Conservation (phyloP, 2,797 vertebrate genomes). For the Notamacropus eugenii region DNA sequence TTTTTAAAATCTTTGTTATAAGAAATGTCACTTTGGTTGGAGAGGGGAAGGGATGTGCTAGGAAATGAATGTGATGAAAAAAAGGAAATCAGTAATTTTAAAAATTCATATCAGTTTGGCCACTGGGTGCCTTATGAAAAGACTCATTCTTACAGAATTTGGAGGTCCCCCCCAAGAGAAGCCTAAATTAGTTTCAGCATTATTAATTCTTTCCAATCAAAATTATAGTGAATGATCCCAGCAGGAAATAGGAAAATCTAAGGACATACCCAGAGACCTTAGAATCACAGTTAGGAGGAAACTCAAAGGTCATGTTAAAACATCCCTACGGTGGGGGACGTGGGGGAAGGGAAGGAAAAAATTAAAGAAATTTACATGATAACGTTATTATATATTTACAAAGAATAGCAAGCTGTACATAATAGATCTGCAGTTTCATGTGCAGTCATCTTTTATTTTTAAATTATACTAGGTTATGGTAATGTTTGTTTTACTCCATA, state of each 20-base stretch:
- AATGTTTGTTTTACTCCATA: neutral
- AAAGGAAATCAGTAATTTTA: neutral
- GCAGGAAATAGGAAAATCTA: neutral
- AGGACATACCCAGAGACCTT: neutral
- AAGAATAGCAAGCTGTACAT: neutral
- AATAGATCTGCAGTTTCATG: neutral
- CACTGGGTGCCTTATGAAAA: neutral
- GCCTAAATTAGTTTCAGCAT: neutral
- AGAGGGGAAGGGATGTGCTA: neutral
- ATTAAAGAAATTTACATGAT: neutral
- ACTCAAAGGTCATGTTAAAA: neutral
- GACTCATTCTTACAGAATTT: neutral
- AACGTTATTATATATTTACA: neutral
- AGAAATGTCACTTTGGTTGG: neutral
- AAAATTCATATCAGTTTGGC: neutral
- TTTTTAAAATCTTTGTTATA: neutral
- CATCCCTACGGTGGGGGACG: neutral
- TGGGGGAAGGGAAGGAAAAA: neutral
- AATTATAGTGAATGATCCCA: neutral
- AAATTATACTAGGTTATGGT: neutral
- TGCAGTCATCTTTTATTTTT: neutral
- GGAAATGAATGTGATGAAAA: neutral
- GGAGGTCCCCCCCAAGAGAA: neutral
- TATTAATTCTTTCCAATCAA: neutral
- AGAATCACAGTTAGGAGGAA: neutral